Percentiles rank a stretch among this genome's conserved stretches.
phyloP scores from a whole-genome alignment of 2,113 vertebrate species.

The Monarcha castaneiventris region DNA sequence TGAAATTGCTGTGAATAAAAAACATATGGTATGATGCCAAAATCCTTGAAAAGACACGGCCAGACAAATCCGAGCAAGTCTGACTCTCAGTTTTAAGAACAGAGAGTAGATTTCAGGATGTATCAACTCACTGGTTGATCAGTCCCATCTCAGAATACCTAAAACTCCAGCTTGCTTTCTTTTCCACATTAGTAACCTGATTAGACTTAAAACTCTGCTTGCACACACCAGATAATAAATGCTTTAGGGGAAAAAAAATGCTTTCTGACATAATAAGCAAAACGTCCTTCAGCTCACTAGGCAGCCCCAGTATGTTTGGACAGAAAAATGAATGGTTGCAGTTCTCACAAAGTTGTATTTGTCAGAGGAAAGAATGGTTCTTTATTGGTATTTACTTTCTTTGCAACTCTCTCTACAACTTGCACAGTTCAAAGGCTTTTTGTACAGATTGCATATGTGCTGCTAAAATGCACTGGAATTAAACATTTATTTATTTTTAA shows the following conservation, averaged over 20 bases:
- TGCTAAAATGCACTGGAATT: constrained; percentile 17
- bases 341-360: background rate
- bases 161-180: background rate
- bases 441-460: background rate
- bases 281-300: background rate
- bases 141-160: background rate
- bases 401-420: background rate
- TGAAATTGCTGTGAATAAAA: background rate
- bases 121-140: background rate
- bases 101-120: background rate
- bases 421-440: background rate
- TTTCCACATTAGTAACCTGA: background rate
- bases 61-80: background rate
- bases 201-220: background rate
- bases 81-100: background rate
- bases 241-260: background rate
- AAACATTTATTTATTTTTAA: constrained; percentile 41
- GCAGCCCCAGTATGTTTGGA: background rate
- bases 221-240: background rate
- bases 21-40: background rate
- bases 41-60: background rate
- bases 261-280: background rate
- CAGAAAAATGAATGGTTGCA: background rate
- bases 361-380: background rate
- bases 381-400: constrained; percentile 3